A percentile compares a stretch with the other conserved stretches of the same genome.
phyloP scores from a whole-genome alignment of 2,888 invertebrate genomes.

The Oegoconia quadripuncta region DNA sequence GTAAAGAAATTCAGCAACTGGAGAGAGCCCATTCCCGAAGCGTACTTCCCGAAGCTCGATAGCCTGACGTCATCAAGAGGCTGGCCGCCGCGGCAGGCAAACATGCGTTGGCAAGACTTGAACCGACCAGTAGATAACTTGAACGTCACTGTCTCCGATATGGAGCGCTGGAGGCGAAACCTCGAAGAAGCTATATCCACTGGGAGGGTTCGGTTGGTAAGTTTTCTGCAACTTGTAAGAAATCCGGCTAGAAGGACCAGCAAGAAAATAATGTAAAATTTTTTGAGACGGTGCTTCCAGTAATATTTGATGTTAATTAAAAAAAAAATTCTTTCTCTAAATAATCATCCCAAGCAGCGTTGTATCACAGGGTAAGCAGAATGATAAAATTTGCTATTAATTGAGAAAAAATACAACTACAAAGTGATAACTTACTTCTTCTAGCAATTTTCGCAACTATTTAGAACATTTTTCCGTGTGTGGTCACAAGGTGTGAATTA shows the following conservation, averaged over 20 bases:
- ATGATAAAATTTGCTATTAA: too few species aligned
- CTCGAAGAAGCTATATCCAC: slow-evolving; percentile 87
- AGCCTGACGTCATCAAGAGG: slow-evolving; percentile 83
- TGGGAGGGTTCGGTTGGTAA: slow-evolving; percentile 80
- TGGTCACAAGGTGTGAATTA: too few species aligned
- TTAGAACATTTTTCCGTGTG: too few species aligned
- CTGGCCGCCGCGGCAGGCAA: slow-evolving; percentile 84
- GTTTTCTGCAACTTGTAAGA: slow-evolving; percentile 27
- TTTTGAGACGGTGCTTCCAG: too few species aligned
- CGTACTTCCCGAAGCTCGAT: slow-evolving; percentile 90
- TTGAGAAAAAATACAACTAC: too few species aligned
- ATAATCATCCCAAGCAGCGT: too few species aligned
- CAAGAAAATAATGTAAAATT: too few species aligned
- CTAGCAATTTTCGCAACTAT: too few species aligned
- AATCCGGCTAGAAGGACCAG: slow-evolving; percentile 1
- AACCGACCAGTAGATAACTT: slow-evolving; percentile 82
- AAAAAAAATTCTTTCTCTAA: too few species aligned
- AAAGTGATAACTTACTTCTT: too few species aligned
- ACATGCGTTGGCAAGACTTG: slow-evolving; percentile 80
- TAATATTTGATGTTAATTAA: too few species aligned
- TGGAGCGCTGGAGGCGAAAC: slow-evolving; percentile 87
- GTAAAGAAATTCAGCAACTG: slow-evolving; percentile 83
- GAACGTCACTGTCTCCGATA: slow-evolving; percentile 79
- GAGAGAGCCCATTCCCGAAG: slow-evolving; percentile 85
- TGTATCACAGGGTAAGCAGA: too few species aligned